These are phyloP conservation scores for Eupithecia subumbrata DNA, from an alignment of 2,888 invertebrate species.

Conservation along the genomic window DNA sequence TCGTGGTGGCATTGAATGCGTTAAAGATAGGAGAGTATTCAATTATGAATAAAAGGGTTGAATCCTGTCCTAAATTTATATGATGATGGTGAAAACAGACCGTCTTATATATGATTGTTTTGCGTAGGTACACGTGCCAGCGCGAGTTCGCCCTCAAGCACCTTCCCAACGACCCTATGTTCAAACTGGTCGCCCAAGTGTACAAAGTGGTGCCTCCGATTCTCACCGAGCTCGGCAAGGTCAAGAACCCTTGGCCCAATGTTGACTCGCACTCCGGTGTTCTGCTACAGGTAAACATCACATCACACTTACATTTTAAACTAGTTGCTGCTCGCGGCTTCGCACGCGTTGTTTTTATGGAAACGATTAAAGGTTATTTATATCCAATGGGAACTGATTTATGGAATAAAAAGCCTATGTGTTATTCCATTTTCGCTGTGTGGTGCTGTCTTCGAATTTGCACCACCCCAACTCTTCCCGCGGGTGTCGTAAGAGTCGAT, in stretches of 20 bases:
- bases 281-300: constrained; percentile 88
- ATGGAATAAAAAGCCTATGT: background rate
- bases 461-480: too few relatives aligned
- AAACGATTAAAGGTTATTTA: background rate
- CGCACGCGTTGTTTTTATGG: background rate
- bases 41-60: too few relatives aligned
- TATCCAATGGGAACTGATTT: background rate
- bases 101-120: background rate
- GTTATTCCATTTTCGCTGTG: too few relatives aligned
- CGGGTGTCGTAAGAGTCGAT: too few relatives aligned
- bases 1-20: too few relatives aligned
- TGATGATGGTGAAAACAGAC: too few relatives aligned
- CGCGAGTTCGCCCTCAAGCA: constrained; percentile 97
- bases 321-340: background rate
- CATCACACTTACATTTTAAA: background rate
- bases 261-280: constrained; percentile 99
- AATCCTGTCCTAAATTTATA: too few relatives aligned
- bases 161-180: constrained; percentile 95
- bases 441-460: too few relatives aligned
- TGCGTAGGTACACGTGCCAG: constrained; percentile 92
- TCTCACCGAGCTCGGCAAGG: constrained; percentile 96
- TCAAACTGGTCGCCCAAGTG: constrained; percentile 94
- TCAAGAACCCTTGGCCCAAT: constrained; percentile 99
- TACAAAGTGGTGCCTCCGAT: constrained; percentile 97
- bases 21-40: too few relatives aligned